Evolutionary conservation across 2,113 vertebrate species (phyloP).

Genomic region (Cyanoderma ruficeps): DNA sequence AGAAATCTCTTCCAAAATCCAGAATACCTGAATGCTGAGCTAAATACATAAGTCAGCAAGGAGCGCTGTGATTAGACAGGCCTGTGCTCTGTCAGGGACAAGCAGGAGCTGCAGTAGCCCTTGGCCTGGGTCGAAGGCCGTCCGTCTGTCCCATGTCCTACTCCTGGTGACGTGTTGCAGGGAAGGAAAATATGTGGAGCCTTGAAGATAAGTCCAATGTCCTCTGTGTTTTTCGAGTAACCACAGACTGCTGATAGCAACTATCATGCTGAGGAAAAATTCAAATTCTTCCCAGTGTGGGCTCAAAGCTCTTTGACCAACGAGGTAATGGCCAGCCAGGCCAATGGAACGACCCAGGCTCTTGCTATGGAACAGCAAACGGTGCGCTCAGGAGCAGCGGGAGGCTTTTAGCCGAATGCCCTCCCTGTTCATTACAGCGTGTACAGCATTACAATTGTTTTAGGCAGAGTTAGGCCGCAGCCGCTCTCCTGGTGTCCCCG

Average conservation of each 20-base stretch:
- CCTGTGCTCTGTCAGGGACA: no score
- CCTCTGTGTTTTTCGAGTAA: background rate
- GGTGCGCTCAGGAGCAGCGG: fast-evolving
- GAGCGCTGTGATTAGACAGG: fast-evolving
- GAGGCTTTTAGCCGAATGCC: background rate
- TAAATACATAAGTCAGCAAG: fast-evolving
- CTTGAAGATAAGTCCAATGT: background rate
- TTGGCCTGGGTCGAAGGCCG: fast-evolving
- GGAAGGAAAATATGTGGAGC: background rate
- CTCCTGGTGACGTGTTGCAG: fast-evolving
- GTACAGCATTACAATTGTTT: fast-evolving
- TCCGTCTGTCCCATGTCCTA: fast-evolving
- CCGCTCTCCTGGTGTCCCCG: no score
- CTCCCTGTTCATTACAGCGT: fast-evolving
- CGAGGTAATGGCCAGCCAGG: fast-evolving
- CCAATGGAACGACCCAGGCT: background rate
- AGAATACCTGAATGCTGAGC: background rate
- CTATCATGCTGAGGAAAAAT: background rate
- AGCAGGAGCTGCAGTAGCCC: fast-evolving
- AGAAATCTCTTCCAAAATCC: background rate
- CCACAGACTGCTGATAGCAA: no score
- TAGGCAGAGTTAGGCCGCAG: background rate
- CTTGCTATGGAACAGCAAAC: background rate
- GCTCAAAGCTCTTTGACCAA: fast-evolving
- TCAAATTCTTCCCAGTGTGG: background rate